These are phyloP conservation scores for Cryptotis parvus DNA, from an alignment of 2,113 vertebrate genomes.

Conservation along the genomic window DNA sequence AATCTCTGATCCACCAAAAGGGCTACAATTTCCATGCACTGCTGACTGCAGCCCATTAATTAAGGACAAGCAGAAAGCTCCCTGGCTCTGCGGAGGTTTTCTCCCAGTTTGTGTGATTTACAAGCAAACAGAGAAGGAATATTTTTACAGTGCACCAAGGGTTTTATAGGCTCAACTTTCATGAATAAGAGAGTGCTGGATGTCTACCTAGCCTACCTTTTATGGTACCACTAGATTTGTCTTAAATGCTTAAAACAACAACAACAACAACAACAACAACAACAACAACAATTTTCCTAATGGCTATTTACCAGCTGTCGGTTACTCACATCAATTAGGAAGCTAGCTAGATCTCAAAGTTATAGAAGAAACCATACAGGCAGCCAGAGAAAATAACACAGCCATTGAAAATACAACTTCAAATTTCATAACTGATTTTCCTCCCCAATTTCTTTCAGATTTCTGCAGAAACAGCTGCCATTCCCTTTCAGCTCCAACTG, in stretches of 20 bases:
- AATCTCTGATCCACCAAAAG: conserved; percentile 54
- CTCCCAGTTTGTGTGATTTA: conserved; percentile 35
- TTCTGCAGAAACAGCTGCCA: conserved; percentile 46
- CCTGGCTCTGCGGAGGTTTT: conserved; percentile 18
- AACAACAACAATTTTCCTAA: no score
- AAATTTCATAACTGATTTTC: conserved; percentile 49
- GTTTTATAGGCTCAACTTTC: conserved; percentile 43
- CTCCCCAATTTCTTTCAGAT: conserved; percentile 25
- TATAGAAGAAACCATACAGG: no score
- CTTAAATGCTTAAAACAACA: no score
- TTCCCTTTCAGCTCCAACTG: neutral
- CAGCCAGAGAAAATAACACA: neutral
- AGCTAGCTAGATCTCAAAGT: neutral
- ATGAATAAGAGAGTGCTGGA: conserved; percentile 44
- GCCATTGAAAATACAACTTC: conserved; percentile 40
- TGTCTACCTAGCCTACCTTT: conserved; percentile 6
- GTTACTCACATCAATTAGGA: conserved; percentile 75
- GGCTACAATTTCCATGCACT: conserved; percentile 54
- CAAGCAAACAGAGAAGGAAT: conserved; percentile 49
- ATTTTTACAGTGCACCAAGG: conserved; percentile 42
- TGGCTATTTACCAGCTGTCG: conserved; percentile 78
- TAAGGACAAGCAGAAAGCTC: conserved; percentile 63
- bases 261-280: no score
- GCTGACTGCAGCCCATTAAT: conserved; percentile 33
- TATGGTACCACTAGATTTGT: conserved; percentile 45